Evolutionary conservation across 2,888 invertebrate genomes (phyloP), one percentile per base, ranked within the genome.

Genomic region (Eulithis testata): DNA sequence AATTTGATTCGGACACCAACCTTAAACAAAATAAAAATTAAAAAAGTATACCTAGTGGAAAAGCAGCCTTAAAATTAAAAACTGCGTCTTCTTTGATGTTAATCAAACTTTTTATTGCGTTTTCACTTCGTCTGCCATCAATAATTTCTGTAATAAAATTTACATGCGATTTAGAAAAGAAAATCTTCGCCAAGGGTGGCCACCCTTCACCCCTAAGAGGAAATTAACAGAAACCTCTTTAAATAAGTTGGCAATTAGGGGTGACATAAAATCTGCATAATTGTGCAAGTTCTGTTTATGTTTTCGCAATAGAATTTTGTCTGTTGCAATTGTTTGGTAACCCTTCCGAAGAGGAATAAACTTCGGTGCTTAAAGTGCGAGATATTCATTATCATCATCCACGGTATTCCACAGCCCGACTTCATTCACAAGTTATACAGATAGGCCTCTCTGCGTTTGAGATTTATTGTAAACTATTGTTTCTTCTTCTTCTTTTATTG

Each of bases 191-290:
- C 45, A 60, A 69, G 73, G 77, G 79, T 71, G 73, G 78, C 75
- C 63, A 63, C 67, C 63, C 63, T 72, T 75, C 62, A 53, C 45
- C 80, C 80, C 76, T 78, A 77, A 77, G 79, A 78, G 82, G 83
- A 83, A 86, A 87, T 88, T 90, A 89, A 88, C 87, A 82, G 82
- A 87, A 90, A 90, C 88, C 90, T 91, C 90, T 90, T 90, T 90
- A 92, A 91, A 91, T 92, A 91, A 91, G 89, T 90, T 89, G 85
- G 91, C 90, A 91, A 92, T 92, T 91, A 91, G 90, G 91, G 91
- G 89, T 86, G 86, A 90, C 90, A 91, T 91, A 86, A 91, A 91
- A 92, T 92, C 85, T 86, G 80, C 91, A 91, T 92, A 91, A 91
- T 90, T 90, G 90, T 90, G 80, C 84, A 89, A 90, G 86, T 91